Base-by-base conservation (phyloP, 2,113 vertebrate species). In the Melanostigma gelatinosum region DNA sequence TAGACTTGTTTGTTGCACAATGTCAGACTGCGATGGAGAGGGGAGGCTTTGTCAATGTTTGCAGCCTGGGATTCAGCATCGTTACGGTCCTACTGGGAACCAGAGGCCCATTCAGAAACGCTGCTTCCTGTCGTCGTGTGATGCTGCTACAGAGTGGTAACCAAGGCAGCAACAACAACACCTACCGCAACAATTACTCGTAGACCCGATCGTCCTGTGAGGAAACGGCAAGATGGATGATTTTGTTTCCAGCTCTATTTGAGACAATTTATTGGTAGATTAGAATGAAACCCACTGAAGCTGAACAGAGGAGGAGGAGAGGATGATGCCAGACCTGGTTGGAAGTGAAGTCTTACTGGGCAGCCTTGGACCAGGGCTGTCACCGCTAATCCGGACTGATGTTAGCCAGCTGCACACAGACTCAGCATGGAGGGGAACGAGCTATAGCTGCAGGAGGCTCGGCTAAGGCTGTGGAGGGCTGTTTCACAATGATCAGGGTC, bases 331-430 rank as follows among this genome's bases (percentile, higher is more conserved):
- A 2, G 24, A 6, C 11, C 46, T 44, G 65, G 13, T 29, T 63
- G 66, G 32, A 69, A 24, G 55, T 8, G 11, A 79, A 42, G 66
- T 85, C 80, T 66, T 6, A 34, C 65, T 74, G 63, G 63, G 42
- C 72, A 40, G 52, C 24, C 29, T 66, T 85, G 61, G 58, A 46
- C 60, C 38, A 10, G 9, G 48, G 60, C 86, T 90, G 88, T 85
- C 82, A 67, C 8, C 52, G 61, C 62, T 89, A 76, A 92, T 91
- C 82, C 9, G 6, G n/a, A 55, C 71, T 74, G 87, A 87, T 83
- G 65, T 70, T 79, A 54, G 79, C 72, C 86, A 86, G 87, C 83
- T 91, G 86, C 78, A 87, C 72, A 88, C 60, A 75, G 72, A 58
- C 82, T 65, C 77, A 77, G 87, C 79, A 12, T 75, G 85, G 24